Percentiles rank a stretch among this genome's conserved stretches.
These are phyloP conservation scores for Pipra filicauda DNA, from an alignment of 2,113 vertebrate genomes.

Conservation along the genomic window DNA sequence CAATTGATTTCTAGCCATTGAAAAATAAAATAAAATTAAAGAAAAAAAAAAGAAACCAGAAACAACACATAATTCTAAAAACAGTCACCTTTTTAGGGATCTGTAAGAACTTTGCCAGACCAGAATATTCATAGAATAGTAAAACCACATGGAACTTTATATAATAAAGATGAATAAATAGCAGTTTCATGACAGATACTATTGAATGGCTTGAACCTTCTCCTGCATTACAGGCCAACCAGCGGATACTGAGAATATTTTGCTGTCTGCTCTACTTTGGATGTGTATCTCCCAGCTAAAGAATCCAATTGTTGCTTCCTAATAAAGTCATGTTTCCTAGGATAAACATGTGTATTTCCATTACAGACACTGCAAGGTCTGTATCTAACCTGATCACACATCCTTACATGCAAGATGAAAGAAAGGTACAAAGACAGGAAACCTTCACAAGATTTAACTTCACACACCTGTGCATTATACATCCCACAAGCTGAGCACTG, in stretches of 20 bases:
- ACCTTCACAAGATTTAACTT: background rate
- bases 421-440: background rate
- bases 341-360: background rate
- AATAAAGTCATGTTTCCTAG: background rate
- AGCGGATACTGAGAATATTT: background rate
- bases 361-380: background rate
- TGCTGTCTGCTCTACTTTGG: background rate
- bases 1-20: conserved; percentile 46
- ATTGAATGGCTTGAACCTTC: conserved; percentile 19
- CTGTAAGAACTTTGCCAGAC: conserved; percentile 38
- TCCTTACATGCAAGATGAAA: background rate
- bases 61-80: conserved; percentile 60
- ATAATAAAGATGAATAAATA: conserved; percentile 48
- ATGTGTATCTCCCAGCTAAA: background rate
- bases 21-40: conserved; percentile 7
- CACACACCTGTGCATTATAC: background rate
- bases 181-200: conserved; percentile 29
- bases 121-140: conserved; percentile 17
- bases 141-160: conserved; percentile 59
- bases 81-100: conserved; percentile 42
- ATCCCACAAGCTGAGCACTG: background rate
- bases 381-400: background rate
- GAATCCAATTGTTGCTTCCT: background rate
- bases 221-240: background rate
- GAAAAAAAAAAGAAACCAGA: conserved; percentile 25